These are phyloP conservation scores for Torymus tubicola DNA, from an alignment of 2,888 invertebrate species.

Conservation along the genomic window DNA sequence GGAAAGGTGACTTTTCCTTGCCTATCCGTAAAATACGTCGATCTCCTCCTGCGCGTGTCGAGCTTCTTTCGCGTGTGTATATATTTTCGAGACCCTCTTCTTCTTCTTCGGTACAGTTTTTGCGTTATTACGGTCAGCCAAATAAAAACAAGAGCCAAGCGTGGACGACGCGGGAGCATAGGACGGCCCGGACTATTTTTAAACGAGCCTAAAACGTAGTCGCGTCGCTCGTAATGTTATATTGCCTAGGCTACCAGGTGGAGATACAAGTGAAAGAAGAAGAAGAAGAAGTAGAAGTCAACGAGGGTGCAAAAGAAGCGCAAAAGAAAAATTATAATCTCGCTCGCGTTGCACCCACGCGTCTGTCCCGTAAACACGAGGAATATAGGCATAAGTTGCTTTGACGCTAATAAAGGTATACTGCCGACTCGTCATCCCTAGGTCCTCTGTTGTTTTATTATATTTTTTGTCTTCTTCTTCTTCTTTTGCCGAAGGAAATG, in stretches of 20 bases:
- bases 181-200: conserved; percentile 67
- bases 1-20: conserved; percentile 60
- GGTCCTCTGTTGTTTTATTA: background rate
- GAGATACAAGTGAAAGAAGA: background rate
- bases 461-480: background rate
- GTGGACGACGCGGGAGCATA: background rate
- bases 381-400: conserved; percentile 30
- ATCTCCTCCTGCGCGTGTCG: conserved; percentile 56
- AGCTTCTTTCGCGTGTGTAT: conserved; percentile 33
- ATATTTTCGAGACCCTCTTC: conserved; percentile 65
- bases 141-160: conserved; percentile 67
- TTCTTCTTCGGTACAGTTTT: conserved; percentile 69
- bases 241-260: conserved; percentile 62
- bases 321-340: background rate
- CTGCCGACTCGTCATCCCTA: conserved; percentile 1
- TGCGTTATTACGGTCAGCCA: conserved; percentile 74
- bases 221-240: conserved; percentile 64
- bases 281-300: no score
- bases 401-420: conserved; percentile 46
- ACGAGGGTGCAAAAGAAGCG: background rate
- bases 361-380: background rate
- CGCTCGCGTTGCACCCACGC: conserved; percentile 9
- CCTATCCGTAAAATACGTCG: conserved; percentile 46
- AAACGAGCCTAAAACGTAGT: conserved; percentile 59
- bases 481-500: background rate